phyloP scores from a whole-genome alignment of 2,888 invertebrate species.

The Cistogaster globosa region DNA sequence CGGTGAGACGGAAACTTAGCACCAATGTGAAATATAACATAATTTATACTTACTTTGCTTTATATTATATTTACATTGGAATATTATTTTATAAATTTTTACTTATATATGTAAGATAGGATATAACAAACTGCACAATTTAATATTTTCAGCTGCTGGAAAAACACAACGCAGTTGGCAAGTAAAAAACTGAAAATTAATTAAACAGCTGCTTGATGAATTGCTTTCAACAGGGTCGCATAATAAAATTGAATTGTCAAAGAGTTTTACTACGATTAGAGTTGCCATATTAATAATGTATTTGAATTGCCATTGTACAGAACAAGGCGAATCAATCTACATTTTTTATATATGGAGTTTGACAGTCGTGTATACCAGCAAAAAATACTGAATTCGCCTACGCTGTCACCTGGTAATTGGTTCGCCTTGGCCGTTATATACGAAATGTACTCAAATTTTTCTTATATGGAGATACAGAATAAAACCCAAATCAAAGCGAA shows the following conservation, averaged over 20 bases:
- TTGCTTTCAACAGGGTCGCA: background rate
- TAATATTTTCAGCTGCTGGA: conserved; percentile 52
- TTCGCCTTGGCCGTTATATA: too few relatives aligned
- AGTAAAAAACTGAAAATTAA: conserved; percentile 14
- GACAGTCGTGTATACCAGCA: too few relatives aligned
- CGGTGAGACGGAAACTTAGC: conserved; percentile 1
- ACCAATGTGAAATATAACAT: background rate
- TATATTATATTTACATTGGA: background rate
- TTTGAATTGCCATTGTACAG: background rate
- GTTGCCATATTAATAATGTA: background rate
- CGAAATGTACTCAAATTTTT: too few relatives aligned
- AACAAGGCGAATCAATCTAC: too few relatives aligned
- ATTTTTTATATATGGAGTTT: too few relatives aligned
- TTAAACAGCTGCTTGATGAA: conserved; percentile 26
- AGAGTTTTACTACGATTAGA: background rate
- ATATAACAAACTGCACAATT: conserved; percentile 18
- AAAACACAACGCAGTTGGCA: conserved; percentile 54
- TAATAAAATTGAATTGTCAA: too few relatives aligned
- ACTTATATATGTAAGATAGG: background rate
- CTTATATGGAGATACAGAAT: too few relatives aligned
- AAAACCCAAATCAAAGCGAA: too few relatives aligned
- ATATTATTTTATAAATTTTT: background rate
- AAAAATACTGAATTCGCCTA: too few relatives aligned
- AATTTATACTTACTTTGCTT: background rate
- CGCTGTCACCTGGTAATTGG: too few relatives aligned